Percentiles rank a stretch among this genome's conserved stretches.
Conservation (phyloP, 1,140 invertebrate species). For the Mamestra configurata region DNA sequence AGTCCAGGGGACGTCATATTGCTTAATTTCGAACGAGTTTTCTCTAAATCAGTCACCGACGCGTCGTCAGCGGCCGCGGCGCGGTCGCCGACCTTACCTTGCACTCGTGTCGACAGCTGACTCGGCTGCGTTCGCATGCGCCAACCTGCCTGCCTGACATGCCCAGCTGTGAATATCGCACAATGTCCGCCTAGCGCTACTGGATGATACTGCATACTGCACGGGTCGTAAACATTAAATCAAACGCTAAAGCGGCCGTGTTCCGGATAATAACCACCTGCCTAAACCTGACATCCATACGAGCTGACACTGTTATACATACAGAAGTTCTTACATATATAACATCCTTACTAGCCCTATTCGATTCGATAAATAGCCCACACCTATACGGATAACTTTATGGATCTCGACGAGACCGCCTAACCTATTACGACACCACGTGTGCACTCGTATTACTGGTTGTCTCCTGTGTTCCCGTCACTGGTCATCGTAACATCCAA, state of each 20-base stretch:
- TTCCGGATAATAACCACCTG: conserved; percentile 82
- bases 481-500: conserved; percentile 70
- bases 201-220: conserved; percentile 68
- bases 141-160: conserved; percentile 62
- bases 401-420: conserved; percentile 78
- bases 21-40: conserved; percentile 78
- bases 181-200: conserved; percentile 67
- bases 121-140: conserved; percentile 62
- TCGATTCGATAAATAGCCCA: conserved; percentile 84
- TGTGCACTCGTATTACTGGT: conserved; percentile 66
- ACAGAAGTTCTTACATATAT: conserved; percentile 78
- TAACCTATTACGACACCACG: conserved; percentile 77
- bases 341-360: conserved; percentile 77
- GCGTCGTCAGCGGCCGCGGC: conserved; percentile 68
- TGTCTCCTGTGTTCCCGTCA: conserved; percentile 64
- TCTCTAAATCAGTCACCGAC: conserved; percentile 84
- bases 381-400: conserved; percentile 83
- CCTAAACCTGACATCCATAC: conserved; percentile 78
- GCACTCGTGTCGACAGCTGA: conserved; percentile 74
- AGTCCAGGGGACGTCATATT: conserved; percentile 83
- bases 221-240: conserved; percentile 75
- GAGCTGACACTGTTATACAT: conserved; percentile 77
- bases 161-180: conserved; percentile 63
- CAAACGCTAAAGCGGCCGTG: conserved; percentile 77
- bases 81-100: conserved; percentile 69